A percentile compares a stretch with the other conserved stretches of the same genome.
Evolutionary conservation across 1,140 invertebrate species (phyloP).

Genomic region (Leptopilina boulardi): DNA sequence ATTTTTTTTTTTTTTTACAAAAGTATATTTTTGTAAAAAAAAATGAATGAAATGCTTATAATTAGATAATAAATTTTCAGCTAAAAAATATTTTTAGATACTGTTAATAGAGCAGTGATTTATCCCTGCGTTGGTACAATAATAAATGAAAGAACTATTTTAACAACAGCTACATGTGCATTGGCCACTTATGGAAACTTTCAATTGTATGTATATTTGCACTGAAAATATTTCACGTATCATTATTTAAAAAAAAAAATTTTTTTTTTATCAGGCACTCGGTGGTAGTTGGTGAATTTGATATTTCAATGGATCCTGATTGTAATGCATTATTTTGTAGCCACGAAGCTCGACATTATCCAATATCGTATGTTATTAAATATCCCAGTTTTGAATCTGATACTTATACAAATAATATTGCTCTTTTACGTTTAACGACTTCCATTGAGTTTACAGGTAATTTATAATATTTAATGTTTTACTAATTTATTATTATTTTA

Average conservation of each 20-base stretch:
- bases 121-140: conserved; percentile 64
- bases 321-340: conserved; percentile 61
- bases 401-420: conserved; percentile 61
- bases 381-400: conserved; percentile 57
- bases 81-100: conserved; percentile 51
- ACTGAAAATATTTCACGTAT: not conserved
- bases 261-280: conserved; percentile 49
- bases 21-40: too few species aligned
- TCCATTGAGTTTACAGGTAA: conserved; percentile 61
- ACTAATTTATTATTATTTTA: conserved; percentile 19
- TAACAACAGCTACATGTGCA: conserved; percentile 65
- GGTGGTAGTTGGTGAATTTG: conserved; percentile 61
- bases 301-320: conserved; percentile 57
- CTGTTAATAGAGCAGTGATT: conserved; percentile 51
- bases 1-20: too few species aligned
- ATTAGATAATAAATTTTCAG: conserved; percentile 5
- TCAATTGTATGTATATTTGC: conserved; percentile 59
- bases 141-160: conserved; percentile 58
- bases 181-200: conserved; percentile 56
- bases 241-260: not conserved
- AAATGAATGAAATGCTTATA: not conserved
- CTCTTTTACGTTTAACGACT: conserved; percentile 57
- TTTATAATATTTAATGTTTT: too few species aligned
- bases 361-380: conserved; percentile 66
- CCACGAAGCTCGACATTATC: conserved; percentile 47